A percentile compares a stretch with the other conserved stretches of the same genome.
Evolutionary conservation across 2,797 vertebrate species (phyloP).

Genomic region (Pseudochirops corinnae): DNA sequence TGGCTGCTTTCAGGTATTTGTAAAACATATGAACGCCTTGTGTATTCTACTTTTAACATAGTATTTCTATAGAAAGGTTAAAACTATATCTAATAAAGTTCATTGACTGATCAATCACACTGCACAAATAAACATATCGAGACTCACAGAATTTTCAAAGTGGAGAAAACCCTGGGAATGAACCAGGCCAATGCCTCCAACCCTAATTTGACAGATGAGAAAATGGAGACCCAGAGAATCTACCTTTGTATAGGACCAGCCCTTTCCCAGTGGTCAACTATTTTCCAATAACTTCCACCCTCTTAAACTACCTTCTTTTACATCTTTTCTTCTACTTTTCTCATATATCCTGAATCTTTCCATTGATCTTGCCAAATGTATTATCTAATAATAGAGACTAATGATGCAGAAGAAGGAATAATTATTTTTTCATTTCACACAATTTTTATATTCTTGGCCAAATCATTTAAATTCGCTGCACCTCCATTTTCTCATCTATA

Average conservation of each 20-base stretch:
- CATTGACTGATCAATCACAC: not conserved
- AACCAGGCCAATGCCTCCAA: not conserved
- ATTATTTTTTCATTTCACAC: not conserved
- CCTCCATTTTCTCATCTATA: not conserved
- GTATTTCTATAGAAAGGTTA: too few species aligned
- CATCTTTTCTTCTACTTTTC: not conserved
- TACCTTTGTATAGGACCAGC: too few species aligned
- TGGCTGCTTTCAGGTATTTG: too few species aligned
- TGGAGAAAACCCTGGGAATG: not conserved
- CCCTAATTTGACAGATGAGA: not conserved
- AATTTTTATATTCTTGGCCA: not conserved
- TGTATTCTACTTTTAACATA: too few species aligned
- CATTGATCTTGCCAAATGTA: not conserved
- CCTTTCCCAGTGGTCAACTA: too few species aligned
- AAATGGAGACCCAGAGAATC: not conserved
- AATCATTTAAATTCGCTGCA: too few species aligned
- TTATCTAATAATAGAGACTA: not conserved
- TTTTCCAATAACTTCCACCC: not conserved
- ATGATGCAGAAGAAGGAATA: not conserved
- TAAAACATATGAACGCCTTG: too few species aligned
- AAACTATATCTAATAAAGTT: not conserved
- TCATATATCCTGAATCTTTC: not conserved
- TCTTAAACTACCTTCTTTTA: not conserved
- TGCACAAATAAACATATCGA: not conserved
- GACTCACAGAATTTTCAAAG: not conserved